Base-by-base conservation (phyloP, 2,797 vertebrate genomes). In the Sebastes matsubarae region DNA sequence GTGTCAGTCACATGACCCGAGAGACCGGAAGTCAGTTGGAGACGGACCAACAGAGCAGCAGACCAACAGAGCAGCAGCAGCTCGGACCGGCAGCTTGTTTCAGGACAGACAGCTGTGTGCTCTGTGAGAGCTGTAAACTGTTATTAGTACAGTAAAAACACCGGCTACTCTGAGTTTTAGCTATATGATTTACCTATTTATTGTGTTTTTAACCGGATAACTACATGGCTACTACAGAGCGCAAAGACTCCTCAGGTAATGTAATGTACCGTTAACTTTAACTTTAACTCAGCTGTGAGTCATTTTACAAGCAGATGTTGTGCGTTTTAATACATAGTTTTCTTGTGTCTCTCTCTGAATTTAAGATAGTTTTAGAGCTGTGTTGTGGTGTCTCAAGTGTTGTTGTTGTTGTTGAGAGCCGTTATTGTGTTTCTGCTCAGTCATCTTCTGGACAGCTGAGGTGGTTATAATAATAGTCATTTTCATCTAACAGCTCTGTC, bases 171-270 rank as follows among this genome's bases (percentile, higher is more conserved):
- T 2, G 4, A 46, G 9, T 30, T 20, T 50, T 24, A 82, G 12
- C 58, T 8, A 0, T 10, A 46, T 72, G 6, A 18, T 24, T 68
- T 9, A 42, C 12, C 8, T 74, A n/a, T 80, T 85, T 74, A 42
- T 86, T 59, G 30, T 16, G 25, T 7, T 50, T 24, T 6, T 55
- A 22, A 68, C 69, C 29, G 55, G 50, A 68, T 38, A 72, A 60
- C 36, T 27, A 2, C 58, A 96, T 96, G 95, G 93, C 93, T 54
- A 57, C 88, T 42, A 79, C 77, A n/a, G 83, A 34, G 72, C 84
- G 55, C n/a, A 81, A 30, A 58, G 69, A 83, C 73, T 67, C 24
- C 8, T 52, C 71, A 55, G 93, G 93, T 94, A 93, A 87, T 5
- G 75, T 68, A 12, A 14, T 14, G 36, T 38, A 69, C 14, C 5